These are phyloP conservation scores for Clarias batrachus DNA, from an alignment of 2,113 vertebrate genomes.

Conservation along the genomic window DNA sequence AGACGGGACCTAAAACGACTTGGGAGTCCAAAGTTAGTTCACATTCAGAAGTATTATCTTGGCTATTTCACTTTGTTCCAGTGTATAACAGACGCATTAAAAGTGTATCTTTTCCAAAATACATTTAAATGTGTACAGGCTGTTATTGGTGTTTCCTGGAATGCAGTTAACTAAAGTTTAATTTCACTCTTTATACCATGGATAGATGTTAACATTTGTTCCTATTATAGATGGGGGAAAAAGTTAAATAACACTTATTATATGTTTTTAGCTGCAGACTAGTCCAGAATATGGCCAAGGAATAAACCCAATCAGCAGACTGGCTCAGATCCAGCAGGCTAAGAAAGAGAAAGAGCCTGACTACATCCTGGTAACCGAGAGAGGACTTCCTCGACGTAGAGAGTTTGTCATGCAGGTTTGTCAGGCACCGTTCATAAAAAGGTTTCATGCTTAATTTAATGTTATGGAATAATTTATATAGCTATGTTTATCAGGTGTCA, in stretches of 20 bases:
- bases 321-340: slow-evolving; percentile 98
- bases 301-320: slow-evolving; percentile 97
- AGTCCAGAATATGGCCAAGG: slow-evolving; percentile 94
- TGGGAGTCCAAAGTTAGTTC: not conserved
- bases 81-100: not conserved
- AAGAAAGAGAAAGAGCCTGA: slow-evolving; percentile 98
- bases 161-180: not conserved
- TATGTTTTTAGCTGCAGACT: slow-evolving; percentile 81
- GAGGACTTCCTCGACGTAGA: slow-evolving; percentile 89
- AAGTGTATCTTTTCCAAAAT: not conserved
- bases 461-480: not conserved
- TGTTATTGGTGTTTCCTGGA: not conserved
- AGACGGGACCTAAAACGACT: not conserved
- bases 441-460: not conserved
- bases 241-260: not conserved
- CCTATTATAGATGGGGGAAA: not conserved
- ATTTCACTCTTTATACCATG: not conserved
- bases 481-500: slow-evolving; percentile 76
- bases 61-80: not conserved
- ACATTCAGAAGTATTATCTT: not conserved
- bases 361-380: slow-evolving; percentile 89
- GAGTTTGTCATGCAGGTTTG: slow-evolving; percentile 98
- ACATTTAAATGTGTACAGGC: not conserved
- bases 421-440: not conserved
- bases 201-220: not conserved